Percentiles rank a stretch among this genome's conserved stretches.
These are phyloP conservation scores for Mesoligia furuncula DNA, from an alignment of 2,888 invertebrate species.

Conservation along the genomic window DNA sequence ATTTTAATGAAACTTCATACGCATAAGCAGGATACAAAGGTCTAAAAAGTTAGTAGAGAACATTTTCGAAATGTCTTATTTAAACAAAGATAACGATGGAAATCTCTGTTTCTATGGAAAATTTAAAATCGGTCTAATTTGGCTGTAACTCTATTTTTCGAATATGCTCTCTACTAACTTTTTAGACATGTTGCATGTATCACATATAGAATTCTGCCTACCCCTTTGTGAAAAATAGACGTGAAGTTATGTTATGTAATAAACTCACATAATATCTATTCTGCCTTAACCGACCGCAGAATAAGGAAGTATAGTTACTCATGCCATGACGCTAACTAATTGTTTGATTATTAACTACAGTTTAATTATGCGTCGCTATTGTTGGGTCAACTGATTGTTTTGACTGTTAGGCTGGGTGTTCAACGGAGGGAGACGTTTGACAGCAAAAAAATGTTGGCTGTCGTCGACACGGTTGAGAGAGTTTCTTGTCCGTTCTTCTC, in stretches of 20 bases:
- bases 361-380: constrained; percentile 59
- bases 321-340: constrained; percentile 59
- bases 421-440: background rate
- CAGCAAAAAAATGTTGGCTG: background rate
- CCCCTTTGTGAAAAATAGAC: background rate
- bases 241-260: constrained; percentile 11
- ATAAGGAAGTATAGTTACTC: constrained; percentile 47
- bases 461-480: background rate
- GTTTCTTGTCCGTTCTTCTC: background rate
- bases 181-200: background rate
- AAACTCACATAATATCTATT: background rate
- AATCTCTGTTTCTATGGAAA: no score
- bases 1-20: no score
- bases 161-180: no score
- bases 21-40: no score
- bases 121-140: no score
- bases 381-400: constrained; percentile 59
- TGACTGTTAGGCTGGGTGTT: constrained; percentile 27
- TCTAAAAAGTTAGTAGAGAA: no score
- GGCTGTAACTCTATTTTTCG: no score
- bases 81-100: no score
- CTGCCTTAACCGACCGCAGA: background rate
- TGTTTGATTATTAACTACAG: constrained; percentile 61
- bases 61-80: no score
- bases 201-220: background rate